Conservation (phyloP, 2,797 vertebrate genomes). For the Syndactyla subalaris region DNA sequence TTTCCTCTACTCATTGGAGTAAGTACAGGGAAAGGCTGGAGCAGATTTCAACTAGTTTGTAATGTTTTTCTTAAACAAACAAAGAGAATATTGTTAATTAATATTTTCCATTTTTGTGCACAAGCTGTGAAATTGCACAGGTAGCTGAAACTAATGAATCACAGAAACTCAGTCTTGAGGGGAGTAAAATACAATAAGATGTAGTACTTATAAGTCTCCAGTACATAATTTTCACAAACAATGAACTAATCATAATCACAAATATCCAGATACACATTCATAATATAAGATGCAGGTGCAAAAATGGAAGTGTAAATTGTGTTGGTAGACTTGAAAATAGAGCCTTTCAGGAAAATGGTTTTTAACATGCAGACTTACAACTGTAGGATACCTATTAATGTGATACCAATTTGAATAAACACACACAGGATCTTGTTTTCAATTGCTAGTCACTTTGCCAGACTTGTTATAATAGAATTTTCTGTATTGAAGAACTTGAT, state of each 20-base stretch:
- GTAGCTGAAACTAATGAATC: slow-evolving; percentile 51
- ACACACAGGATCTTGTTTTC: not conserved
- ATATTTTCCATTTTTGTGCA: slow-evolving; percentile 67
- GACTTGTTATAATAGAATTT: not conserved
- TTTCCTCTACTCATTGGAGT: slow-evolving; percentile 20
- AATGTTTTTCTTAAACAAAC: slow-evolving; percentile 57
- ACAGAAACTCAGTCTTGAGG: not conserved
- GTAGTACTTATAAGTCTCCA: not conserved
- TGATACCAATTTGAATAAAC: not conserved
- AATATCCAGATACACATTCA: not conserved
- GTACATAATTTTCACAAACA: slow-evolving; percentile 28
- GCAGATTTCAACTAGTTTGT: slow-evolving; percentile 40
- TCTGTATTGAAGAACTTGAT: not conserved
- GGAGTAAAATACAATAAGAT: not conserved
- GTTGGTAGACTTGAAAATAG: not conserved
- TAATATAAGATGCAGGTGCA: not conserved
- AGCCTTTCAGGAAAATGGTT: not conserved
- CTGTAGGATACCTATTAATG: not conserved
- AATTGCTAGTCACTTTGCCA: not conserved
- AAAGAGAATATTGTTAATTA: slow-evolving; percentile 73
- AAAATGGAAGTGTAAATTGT: not conserved
- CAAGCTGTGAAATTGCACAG: slow-evolving; percentile 66
- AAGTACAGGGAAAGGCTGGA: slow-evolving; percentile 35
- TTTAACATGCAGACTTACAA: not conserved
- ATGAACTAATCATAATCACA: slow-evolving; percentile 5